Evolutionary conservation across 2,888 invertebrate genomes (phyloP).

Genomic region (Drosophila merina): DNA sequence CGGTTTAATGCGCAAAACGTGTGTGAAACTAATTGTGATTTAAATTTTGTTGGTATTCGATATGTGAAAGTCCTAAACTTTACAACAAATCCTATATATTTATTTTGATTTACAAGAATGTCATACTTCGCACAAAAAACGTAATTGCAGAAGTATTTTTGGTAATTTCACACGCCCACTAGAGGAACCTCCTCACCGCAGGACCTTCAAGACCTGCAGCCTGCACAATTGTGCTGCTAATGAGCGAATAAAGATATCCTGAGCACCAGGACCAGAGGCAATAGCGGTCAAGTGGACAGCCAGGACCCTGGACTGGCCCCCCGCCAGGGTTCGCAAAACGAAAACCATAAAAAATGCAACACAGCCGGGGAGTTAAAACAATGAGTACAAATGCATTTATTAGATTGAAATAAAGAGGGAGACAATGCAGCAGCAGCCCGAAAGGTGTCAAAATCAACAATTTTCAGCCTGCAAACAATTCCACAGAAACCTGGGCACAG

Average conservation of each 20-base stretch:
- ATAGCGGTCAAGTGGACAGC: constrained; percentile 56
- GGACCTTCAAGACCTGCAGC: constrained; percentile 51
- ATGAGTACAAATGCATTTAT: constrained; percentile 65
- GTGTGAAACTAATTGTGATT: constrained; percentile 18
- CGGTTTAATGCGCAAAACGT: constrained; percentile 58
- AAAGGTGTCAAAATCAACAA: constrained; percentile 83
- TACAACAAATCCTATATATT: background rate
- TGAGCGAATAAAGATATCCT: constrained; percentile 79
- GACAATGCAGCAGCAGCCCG: constrained; percentile 61
- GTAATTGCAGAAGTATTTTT: constrained; percentile 30
- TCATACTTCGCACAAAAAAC: background rate
- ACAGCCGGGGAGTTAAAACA: constrained; percentile 24
- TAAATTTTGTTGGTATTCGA: constrained; percentile 1
- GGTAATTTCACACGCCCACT: constrained; percentile 71
- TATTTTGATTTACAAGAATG: background rate
- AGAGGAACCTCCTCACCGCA: background rate
- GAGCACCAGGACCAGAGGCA: constrained; percentile 38
- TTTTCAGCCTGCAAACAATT: constrained; percentile 77
- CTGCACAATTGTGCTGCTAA: constrained; percentile 74
- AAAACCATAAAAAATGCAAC: constrained; percentile 77
- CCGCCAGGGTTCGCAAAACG: constrained; percentile 47
- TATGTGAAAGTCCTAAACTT: constrained; percentile 27
- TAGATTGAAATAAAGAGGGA: constrained; percentile 72
- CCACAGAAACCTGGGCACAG: constrained; percentile 74
- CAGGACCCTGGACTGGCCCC: constrained; percentile 42